Conservation (phyloP, 2,113 vertebrate genomes). For the Cottus gobio region DNA sequence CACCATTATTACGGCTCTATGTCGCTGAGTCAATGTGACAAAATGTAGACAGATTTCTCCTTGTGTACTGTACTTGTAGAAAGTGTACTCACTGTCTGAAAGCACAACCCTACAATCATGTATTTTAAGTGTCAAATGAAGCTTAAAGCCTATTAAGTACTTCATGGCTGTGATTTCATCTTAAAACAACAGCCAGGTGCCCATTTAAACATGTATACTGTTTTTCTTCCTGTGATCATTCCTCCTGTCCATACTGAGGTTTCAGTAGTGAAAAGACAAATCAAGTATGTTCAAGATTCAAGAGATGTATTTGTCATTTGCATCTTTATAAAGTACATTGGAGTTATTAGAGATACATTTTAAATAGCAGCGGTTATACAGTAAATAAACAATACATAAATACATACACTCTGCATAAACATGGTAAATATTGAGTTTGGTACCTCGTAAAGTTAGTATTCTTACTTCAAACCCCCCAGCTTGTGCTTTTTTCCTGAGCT, state of each 20-base stretch:
- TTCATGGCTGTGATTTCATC: neutral
- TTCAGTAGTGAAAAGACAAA: neutral
- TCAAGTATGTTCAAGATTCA: neutral
- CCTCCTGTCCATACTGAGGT: neutral
- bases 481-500: neutral
- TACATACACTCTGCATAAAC: neutral
- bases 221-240: neutral
- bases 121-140: neutral
- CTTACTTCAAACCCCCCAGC: neutral
- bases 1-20: neutral
- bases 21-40: neutral
- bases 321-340: neutral
- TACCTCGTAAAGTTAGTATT: neutral
- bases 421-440: too few species aligned
- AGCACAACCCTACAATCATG: neutral
- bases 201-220: neutral
- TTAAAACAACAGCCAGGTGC: neutral
- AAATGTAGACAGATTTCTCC: neutral
- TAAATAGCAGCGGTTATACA: neutral
- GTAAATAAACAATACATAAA: neutral
- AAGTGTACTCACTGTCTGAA: neutral
- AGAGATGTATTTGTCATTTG: neutral
- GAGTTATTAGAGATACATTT: neutral
- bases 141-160: neutral
- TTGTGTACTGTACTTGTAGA: neutral